These are phyloP conservation scores for Catharus bicknelli DNA, from an alignment of 2,113 vertebrate species.

Conservation along the genomic window DNA sequence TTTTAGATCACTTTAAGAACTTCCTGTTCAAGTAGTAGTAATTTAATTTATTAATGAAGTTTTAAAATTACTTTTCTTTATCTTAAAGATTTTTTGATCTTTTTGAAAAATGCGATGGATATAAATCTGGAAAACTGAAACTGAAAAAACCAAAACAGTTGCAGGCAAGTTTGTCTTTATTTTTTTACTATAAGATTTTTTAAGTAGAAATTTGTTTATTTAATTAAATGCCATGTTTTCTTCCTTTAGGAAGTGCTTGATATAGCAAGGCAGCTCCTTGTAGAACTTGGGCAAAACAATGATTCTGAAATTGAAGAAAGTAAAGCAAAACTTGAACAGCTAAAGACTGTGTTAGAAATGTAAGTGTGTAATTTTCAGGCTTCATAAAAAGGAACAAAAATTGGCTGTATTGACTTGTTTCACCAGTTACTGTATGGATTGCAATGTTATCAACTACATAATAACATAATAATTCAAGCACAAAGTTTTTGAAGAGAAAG, in stretches of 20 bases:
- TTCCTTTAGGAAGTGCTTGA: slow-evolving; percentile 85
- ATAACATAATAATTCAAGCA: background rate
- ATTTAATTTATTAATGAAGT: background rate
- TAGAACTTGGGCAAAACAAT: slow-evolving; percentile 87
- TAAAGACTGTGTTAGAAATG: slow-evolving; percentile 91
- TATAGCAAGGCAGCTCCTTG: slow-evolving; percentile 86
- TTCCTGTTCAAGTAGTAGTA: background rate
- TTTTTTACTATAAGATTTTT: background rate
- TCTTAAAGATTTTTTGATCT: slow-evolving; percentile 88
- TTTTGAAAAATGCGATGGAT: slow-evolving; percentile 89
- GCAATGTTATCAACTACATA: background rate
- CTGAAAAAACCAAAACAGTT: slow-evolving; percentile 89
- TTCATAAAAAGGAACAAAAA: background rate
- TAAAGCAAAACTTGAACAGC: slow-evolving; percentile 90
- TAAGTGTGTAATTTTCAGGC: slow-evolving; percentile 66
- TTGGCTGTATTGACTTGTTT: background rate
- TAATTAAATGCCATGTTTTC: background rate
- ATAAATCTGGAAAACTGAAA: slow-evolving; percentile 89
- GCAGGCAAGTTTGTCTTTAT: slow-evolving; percentile 75
- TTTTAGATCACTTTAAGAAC: background rate
- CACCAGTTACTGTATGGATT: background rate
- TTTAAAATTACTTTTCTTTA: background rate
- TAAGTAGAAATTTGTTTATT: background rate
- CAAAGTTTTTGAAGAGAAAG: background rate
- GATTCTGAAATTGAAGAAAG: slow-evolving; percentile 93